These are phyloP conservation scores for Lycorma delicatula DNA, from an alignment of 1,140 invertebrate species.

Conservation along the genomic window DNA sequence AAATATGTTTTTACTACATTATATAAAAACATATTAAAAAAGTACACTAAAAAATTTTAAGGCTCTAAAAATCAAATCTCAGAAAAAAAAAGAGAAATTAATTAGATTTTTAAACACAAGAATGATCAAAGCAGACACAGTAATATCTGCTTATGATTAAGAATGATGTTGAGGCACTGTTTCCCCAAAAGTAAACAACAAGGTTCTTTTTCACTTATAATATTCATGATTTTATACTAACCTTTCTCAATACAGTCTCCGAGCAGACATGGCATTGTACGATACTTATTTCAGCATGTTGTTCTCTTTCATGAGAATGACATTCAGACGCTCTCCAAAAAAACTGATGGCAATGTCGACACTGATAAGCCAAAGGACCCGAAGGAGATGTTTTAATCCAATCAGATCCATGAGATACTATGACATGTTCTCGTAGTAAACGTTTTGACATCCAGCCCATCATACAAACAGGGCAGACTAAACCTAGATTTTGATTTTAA, in stretches of 20 bases:
- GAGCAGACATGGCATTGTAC: background rate
- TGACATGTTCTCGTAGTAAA: background rate
- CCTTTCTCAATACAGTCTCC: background rate
- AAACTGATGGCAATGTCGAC: background rate
- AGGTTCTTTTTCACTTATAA: no score
- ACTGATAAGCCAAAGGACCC: background rate
- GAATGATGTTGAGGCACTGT: no score
- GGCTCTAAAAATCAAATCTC: no score
- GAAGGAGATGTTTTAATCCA: background rate
- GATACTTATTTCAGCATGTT: background rate
- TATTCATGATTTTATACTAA: background rate
- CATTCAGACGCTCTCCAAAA: background rate
- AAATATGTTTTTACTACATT: no score
- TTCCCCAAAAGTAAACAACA: no score
- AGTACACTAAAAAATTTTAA: no score
- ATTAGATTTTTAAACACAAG: no score
- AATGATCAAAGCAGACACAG: no score
- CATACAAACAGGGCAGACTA: background rate
- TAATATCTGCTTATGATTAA: no score
- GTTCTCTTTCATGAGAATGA: background rate
- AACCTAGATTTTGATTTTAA: no score
- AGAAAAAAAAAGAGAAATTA: no score
- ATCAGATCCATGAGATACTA: background rate
- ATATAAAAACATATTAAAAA: no score
- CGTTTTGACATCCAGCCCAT: background rate